Percentiles rank a stretch among this genome's conserved stretches.
Conservation (phyloP, 2,113 vertebrate genomes). For the Callocephalon fimbriatum region DNA sequence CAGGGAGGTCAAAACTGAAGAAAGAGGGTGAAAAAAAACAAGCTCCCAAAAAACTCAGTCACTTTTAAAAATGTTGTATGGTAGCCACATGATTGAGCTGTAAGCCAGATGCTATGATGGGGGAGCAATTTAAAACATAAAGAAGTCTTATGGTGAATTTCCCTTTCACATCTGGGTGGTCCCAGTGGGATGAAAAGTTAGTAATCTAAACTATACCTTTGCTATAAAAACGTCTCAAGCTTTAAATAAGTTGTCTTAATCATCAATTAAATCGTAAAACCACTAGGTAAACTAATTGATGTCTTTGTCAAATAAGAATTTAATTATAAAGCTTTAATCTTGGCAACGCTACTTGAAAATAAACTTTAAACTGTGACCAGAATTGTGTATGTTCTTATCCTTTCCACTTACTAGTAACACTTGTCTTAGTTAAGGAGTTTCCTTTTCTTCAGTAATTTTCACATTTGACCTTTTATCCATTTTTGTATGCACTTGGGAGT, state of each 20-base stretch:
- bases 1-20: not conserved
- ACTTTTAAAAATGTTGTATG: not conserved
- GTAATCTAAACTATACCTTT: conserved; percentile 55
- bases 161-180: conserved; percentile 40
- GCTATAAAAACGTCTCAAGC: conserved; percentile 19
- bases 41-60: not conserved
- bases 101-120: not conserved
- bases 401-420: conserved; percentile 42
- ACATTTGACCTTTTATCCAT: not conserved
- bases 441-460: conserved; percentile 28
- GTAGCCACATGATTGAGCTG: not conserved
- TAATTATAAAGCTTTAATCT: conserved; percentile 66
- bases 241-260: conserved; percentile 60
- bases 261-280: conserved; percentile 69
- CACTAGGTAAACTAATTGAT: conserved; percentile 52
- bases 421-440: conserved; percentile 37
- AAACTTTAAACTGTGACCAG: conserved; percentile 49
- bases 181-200: conserved; percentile 24
- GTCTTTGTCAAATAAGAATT: conserved; percentile 62
- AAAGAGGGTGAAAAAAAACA: not conserved
- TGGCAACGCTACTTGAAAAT: conserved; percentile 51
- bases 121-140: not conserved
- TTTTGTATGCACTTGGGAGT: not conserved
- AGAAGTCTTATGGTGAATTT: conserved; percentile 3
- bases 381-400: conserved; percentile 8